Evolutionary conservation across 1,140 invertebrate genomes (phyloP), one percentile per base, ranked within the genome.

Genomic region (Mya arenaria): DNA sequence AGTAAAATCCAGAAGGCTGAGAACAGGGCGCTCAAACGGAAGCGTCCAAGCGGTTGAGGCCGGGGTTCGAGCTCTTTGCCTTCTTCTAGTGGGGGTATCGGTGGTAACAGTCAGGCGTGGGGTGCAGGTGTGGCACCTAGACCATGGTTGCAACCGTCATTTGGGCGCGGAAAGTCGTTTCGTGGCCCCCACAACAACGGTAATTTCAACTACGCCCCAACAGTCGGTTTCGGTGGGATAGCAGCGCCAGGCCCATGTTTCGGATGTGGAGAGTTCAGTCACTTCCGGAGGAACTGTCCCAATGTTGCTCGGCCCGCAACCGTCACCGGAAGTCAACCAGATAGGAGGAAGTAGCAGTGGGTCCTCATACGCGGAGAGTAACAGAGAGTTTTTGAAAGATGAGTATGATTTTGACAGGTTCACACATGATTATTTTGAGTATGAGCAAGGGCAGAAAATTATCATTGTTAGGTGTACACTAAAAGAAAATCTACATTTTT

Each of bases 391-490:
- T 10, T 41, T 69, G 34, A 69, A 69, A 69, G 34, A 44, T 69
- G 65, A 69, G 65, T 69, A 69, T 69, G 65, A 69, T 41, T 69
- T 41, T 44, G 65, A 69, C 28, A 13, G 15, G 28, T 69, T 69
- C 30, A 44, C 37, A 23, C 65, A 69, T 28, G 65, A 69, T 69
- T 69, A 69, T 69, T 69, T 28, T 30, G 62, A 65, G 62, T 69
- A 69, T 41, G 65, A 69, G 25, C 65, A 69, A 41, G 65, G 65
- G 25, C 65, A 69, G 36, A 44, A 41, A 48, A 19, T n/a, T 30
- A 65, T 65, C 37, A 69, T 69, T 17, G 65, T 69, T 41, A 10
- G 65, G 48, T 36, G 65, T 25, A 69, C 36, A 32, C 48, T 69
- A 69, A 39, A 28, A 28, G 36, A 69, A 44, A 41, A 30, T 69